Base-by-base conservation (phyloP, 2,888 invertebrate genomes). In the Dryobota labecula region DNA sequence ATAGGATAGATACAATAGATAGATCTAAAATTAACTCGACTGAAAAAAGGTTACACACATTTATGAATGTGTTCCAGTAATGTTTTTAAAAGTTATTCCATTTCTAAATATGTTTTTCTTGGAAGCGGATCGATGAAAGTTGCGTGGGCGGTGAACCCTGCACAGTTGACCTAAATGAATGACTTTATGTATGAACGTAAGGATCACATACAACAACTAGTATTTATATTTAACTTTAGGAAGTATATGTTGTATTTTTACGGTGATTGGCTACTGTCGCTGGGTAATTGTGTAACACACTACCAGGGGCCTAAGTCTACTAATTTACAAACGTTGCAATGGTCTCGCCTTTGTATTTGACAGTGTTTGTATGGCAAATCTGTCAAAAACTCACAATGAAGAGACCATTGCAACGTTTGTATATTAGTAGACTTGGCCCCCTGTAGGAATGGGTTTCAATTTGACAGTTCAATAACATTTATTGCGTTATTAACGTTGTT, bases 191-290 rank as follows among this genome's bases (percentile, higher is more conserved):
- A 62, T 62, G 33, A 70, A 70, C 36, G 62, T 57, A 56, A 20
- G 20, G 61, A 57, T 45, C 61, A 76, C 60, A 76, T 76, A 80
- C 64, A 80, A 61, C n/a, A 78, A 80, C 61, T 75, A 64, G 33
- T 41, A 41, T 3, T 27, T 41, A 41, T 24, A 57, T 36, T 57
- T 18, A 57, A 36, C 36, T 11, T 15, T n/a, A n/a, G n/a, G n/a
- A n/a, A n/a, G n/a, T n/a, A n/a, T n/a, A n/a, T 9, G 2, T 43
- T 60, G 24, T 60, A 63, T n/a, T 45, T 49, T n/a, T 24, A 71
- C 20, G 13, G 47, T 27, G 38, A 58, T 38, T 18, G 20, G 20
- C 18, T 57, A 36, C n/a, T 33, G 33, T 8, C 24, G 24, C 36
- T n/a, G n/a, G n/a, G n/a, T n/a, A n/a, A n/a, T n/a, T n/a, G n/a